These are phyloP conservation scores for Lepidurus apus DNA, from an alignment of 1,140 invertebrate species.

Conservation along the genomic window DNA sequence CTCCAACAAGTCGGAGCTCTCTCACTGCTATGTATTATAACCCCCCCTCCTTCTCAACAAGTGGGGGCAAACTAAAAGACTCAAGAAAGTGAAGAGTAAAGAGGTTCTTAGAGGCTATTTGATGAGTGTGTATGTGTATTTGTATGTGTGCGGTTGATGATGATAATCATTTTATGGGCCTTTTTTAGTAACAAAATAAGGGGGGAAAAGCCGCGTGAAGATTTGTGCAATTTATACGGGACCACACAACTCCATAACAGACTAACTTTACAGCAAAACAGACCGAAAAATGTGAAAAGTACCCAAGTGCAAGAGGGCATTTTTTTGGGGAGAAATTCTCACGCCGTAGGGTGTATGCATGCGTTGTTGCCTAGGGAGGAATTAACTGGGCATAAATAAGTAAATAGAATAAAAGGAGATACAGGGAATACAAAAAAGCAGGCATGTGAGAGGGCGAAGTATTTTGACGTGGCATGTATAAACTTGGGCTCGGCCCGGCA, in stretches of 20 bases:
- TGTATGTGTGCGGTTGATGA: not conserved
- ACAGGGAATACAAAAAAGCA: not conserved
- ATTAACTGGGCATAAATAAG: slow-evolving; percentile 11
- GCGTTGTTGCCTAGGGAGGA: not conserved
- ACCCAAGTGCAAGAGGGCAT: not conserved
- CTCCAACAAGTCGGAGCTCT: too few species aligned
- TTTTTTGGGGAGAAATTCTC: not conserved
- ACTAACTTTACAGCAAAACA: not conserved
- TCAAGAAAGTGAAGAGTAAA: not conserved
- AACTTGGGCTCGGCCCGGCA: not conserved
- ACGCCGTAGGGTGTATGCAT: slow-evolving; percentile 3
- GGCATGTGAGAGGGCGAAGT: not conserved
- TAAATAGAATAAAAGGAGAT: not conserved
- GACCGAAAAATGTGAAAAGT: not conserved
- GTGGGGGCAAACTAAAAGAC: not conserved
- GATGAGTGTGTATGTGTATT: too few species aligned
- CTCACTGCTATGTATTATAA: not conserved
- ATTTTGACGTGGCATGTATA: not conserved
- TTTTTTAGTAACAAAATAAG: not conserved
- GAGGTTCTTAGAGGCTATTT: too few species aligned
- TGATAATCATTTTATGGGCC: not conserved
- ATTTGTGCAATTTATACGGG: not conserved
- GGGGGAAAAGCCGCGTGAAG: not conserved
- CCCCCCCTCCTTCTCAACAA: not conserved
- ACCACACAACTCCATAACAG: not conserved